Conservation (phyloP, 2,888 invertebrate genomes). For the Drosophila formosana region DNA sequence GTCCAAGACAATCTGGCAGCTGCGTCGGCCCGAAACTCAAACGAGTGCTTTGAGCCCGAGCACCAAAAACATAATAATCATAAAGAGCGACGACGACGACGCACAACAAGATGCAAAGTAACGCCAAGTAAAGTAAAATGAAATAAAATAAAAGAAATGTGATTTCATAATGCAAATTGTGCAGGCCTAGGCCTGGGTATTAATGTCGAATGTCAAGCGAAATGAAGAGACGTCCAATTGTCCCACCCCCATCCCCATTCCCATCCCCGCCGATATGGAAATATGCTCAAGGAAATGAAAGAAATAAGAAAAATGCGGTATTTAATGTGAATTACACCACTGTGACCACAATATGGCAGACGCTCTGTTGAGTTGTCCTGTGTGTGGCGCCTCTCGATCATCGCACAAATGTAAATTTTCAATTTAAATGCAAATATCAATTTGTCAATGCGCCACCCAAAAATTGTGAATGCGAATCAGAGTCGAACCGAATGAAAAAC, state of each 20-base stretch:
- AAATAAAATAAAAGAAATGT: constrained; percentile 56
- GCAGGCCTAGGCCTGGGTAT: constrained; percentile 57
- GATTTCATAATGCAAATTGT: constrained; percentile 80
- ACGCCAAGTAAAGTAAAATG: neutral
- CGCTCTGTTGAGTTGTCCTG: neutral
- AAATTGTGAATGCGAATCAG: neutral
- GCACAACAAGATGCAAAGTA: constrained; percentile 26
- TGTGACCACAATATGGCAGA: constrained; percentile 81
- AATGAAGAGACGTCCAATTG: constrained; percentile 70
- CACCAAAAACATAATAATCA: constrained; percentile 16
- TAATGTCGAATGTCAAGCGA: constrained; percentile 81
- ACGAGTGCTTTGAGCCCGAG: constrained; percentile 61
- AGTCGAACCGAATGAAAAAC: constrained; percentile 2
- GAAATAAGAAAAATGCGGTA: constrained; percentile 82
- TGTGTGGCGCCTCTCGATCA: constrained; percentile 54
- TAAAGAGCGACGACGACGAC: constrained; percentile 2
- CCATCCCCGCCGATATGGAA: constrained; percentile 57
- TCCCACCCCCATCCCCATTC: constrained; percentile 13
- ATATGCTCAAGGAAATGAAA: constrained; percentile 33
- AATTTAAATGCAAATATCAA: constrained; percentile 86
- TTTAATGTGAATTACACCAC: constrained; percentile 85
- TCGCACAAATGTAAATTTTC: constrained; percentile 85
- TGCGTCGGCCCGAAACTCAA: constrained; percentile 38
- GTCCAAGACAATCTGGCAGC: constrained; percentile 34
- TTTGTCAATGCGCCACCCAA: constrained; percentile 82